phyloP scores from a whole-genome alignment of 2,888 invertebrate genomes.

The Hypena proboscidalis region DNA sequence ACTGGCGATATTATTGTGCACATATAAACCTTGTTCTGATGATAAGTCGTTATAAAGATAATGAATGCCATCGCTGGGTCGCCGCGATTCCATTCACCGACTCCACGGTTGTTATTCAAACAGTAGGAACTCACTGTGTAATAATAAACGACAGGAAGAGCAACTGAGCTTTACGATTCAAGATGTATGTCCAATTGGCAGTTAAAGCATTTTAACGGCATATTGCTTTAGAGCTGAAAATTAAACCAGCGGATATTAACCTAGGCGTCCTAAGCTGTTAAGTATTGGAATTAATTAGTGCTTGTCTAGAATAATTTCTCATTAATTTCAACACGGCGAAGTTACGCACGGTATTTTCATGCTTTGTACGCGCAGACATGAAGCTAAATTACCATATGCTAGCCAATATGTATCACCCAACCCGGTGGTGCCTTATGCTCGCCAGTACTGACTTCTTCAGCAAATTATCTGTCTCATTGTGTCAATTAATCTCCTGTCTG shows the following conservation, averaged over 20 bases:
- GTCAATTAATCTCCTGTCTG: no score
- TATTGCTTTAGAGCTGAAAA: conserved; percentile 70
- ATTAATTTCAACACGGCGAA: conserved; percentile 69
- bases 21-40: conserved; percentile 10
- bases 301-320: conserved; percentile 66
- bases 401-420: conserved; percentile 34
- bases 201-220: conserved; percentile 71
- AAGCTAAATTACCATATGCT: conserved; percentile 59
- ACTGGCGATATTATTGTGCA: conserved; percentile 10
- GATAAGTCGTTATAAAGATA: conserved; percentile 40
- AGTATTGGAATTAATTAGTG: conserved; percentile 67
- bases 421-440: conserved; percentile 19
- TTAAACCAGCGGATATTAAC: conserved; percentile 62
- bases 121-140: conserved; percentile 55
- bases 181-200: conserved; percentile 70
- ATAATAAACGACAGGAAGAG: conserved; percentile 72
- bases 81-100: conserved; percentile 30
- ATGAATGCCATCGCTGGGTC: conserved; percentile 40
- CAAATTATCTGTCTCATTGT: background rate
- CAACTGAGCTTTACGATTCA: conserved; percentile 66
- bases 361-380: conserved; percentile 56
- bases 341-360: conserved; percentile 61
- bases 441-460: conserved; percentile 5
- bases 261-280: conserved; percentile 49
- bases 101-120: conserved; percentile 46